phyloP scores from a whole-genome alignment of 1,140 invertebrate genomes.

The Dendroctonus ponderosae region DNA sequence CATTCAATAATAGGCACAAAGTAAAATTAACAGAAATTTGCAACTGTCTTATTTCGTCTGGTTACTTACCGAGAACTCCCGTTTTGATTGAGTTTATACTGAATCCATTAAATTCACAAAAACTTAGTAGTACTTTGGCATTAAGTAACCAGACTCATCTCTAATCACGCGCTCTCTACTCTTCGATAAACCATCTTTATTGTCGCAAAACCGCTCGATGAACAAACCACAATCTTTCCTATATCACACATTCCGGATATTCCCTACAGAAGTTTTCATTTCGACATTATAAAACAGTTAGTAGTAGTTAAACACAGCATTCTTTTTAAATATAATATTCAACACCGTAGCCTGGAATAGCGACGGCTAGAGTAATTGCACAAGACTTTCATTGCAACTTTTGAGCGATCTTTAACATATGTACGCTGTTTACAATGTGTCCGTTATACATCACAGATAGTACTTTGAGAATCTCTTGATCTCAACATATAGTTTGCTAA shows the following conservation, averaged over 20 bases:
- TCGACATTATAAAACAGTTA: constrained; percentile 8
- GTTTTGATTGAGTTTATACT: no score
- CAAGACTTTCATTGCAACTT: constrained; percentile 45
- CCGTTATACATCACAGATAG: constrained; percentile 46
- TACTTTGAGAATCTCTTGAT: constrained; percentile 24
- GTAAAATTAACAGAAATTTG: no score
- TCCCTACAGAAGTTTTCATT: not conserved
- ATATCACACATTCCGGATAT: constrained; percentile 15
- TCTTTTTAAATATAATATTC: constrained; percentile 10
- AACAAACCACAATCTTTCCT: constrained; percentile 1
- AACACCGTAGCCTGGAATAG: not conserved
- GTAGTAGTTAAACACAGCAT: not conserved
- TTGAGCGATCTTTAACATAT: constrained; percentile 49
- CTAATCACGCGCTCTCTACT: no score
- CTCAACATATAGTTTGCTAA: constrained; percentile 36
- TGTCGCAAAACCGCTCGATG: constrained; percentile 4
- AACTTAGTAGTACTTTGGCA: no score
- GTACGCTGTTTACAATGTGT: constrained; percentile 48
- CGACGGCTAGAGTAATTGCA: constrained; percentile 6
- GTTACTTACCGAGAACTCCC: no score
- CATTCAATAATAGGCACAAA: no score
- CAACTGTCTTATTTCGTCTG: no score
- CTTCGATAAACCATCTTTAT: constrained; percentile 3
- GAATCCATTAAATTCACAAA: no score
- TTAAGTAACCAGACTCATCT: no score